These are phyloP conservation scores for Psilopsiagon aymara DNA, from an alignment of 2,113 vertebrate genomes.

Conservation along the genomic window DNA sequence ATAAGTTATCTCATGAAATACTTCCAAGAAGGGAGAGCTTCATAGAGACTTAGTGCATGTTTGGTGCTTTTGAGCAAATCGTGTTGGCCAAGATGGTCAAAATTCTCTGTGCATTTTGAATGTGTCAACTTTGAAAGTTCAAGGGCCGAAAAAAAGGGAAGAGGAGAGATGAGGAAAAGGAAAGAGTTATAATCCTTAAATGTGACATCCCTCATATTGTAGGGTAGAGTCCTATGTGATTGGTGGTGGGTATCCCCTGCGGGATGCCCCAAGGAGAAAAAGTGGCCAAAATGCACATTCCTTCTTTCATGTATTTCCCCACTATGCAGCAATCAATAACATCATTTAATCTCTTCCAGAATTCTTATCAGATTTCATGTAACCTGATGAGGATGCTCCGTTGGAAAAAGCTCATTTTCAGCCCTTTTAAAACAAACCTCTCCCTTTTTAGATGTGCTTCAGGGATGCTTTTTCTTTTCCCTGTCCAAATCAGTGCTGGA, in stretches of 20 bases:
- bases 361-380: background rate
- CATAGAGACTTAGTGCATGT: accelerated
- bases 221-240: accelerated
- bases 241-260: background rate
- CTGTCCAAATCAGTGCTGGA: background rate
- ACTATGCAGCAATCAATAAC: background rate
- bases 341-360: background rate
- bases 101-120: background rate
- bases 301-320: background rate
- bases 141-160: background rate
- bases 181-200: background rate
- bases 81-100: background rate
- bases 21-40: background rate
- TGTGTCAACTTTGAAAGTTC: accelerated
- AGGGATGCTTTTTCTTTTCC: background rate
- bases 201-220: accelerated
- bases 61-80: background rate
- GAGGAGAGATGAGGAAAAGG: background rate
- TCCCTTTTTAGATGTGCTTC: accelerated
- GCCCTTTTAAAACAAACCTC: background rate
- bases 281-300: background rate
- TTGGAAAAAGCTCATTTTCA: background rate
- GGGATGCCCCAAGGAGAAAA: background rate
- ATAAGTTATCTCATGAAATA: background rate
- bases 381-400: background rate